Conservation (phyloP, 2,113 vertebrate genomes). For the Suricata suricatta region DNA sequence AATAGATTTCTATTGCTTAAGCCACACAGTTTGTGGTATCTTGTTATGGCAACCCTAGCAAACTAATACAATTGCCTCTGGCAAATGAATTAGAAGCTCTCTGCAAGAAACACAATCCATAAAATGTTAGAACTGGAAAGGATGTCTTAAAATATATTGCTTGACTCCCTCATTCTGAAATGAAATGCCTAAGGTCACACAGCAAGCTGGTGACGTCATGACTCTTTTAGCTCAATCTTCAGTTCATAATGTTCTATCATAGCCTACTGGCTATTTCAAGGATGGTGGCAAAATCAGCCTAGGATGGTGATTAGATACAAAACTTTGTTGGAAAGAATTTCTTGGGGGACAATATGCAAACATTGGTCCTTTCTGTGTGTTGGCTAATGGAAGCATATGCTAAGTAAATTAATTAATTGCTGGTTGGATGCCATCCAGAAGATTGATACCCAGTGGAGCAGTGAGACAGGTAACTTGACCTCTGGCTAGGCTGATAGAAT, state of each 20-base stretch:
- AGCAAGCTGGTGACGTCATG: neutral
- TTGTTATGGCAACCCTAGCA: neutral
- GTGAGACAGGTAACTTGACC: neutral
- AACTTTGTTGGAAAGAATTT: conserved; percentile 19
- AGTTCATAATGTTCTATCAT: neutral
- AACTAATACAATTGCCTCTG: neutral
- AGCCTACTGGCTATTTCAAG: neutral
- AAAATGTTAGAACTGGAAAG: neutral
- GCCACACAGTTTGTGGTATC: neutral
- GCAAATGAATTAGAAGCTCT: neutral
- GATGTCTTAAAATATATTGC: conserved; percentile 45
- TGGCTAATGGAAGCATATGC: neutral
- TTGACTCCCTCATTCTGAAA: conserved; percentile 39
- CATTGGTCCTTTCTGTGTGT: neutral
- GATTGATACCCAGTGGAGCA: neutral
- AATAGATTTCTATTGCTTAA: neutral
- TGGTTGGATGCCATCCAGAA: neutral
- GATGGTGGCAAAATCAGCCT: neutral
- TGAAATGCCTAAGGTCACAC: neutral
- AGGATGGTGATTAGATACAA: neutral
- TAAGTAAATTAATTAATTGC: conserved; percentile 10
- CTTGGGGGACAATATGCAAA: neutral
- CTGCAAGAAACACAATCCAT: conserved; percentile 40
- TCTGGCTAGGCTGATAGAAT: neutral
- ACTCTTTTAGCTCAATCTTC: neutral